Percentiles rank a stretch among this genome's conserved stretches.
Conservation (phyloP, 2,113 vertebrate genomes). For the Gnathonemus echidnorhynchus region DNA sequence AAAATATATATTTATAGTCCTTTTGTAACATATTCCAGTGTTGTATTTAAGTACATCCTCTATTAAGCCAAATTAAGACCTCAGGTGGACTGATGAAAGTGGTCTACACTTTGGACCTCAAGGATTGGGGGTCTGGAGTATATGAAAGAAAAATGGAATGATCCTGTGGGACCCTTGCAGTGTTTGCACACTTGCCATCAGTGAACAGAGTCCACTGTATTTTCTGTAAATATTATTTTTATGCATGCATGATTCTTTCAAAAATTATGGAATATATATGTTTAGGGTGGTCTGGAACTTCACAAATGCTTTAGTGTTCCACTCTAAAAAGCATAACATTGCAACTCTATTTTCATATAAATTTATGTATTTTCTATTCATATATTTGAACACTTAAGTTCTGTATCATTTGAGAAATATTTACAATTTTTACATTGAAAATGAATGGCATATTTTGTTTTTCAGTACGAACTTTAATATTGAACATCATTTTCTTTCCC, state of each 20-base stretch:
- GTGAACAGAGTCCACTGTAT: not conserved
- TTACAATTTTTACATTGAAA: not conserved
- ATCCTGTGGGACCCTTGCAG: not conserved
- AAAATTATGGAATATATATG: not conserved
- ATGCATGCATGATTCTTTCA: not conserved
- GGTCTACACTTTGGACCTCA: not conserved
- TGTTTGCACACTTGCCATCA: not conserved
- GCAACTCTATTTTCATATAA: not conserved
- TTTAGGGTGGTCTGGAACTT: not conserved
- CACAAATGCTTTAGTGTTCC: not conserved
- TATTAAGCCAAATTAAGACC: not conserved
- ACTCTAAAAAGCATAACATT: not conserved
- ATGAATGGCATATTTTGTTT: not conserved
- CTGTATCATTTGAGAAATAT: not conserved
- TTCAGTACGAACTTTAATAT: conserved; percentile 8
- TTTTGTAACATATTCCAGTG: not conserved
- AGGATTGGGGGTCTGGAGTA: not conserved
- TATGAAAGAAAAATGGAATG: not conserved
- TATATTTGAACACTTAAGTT: not conserved
- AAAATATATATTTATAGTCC: not conserved
- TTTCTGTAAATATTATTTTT: not conserved
- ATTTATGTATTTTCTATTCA: not conserved
- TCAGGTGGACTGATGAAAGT: not conserved
- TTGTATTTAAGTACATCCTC: not conserved
- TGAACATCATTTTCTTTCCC: not conserved